Evolutionary conservation across 2,888 invertebrate species (phyloP), one percentile per base, ranked within the genome.

Genomic region (Chymomyza amoena): DNA sequence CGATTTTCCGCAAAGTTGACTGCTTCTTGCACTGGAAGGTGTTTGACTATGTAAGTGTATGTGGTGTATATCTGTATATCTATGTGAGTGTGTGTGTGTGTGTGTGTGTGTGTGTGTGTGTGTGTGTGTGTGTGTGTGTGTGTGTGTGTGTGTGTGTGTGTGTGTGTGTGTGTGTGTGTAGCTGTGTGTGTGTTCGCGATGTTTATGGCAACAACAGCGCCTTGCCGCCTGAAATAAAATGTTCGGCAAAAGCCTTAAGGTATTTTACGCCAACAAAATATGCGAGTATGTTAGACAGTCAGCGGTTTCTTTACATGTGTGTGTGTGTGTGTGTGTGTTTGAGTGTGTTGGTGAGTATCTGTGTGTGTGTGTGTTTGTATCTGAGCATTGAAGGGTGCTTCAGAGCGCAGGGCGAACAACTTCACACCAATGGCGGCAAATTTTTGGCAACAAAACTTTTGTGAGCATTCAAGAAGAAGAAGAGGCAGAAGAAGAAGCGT

Each of bases 1-100:
- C 84, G 86, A 85, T 85, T 85, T 85, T 85, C 85, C 86, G 87
- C 84, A 83, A 85, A 84, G 84, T 86, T 85, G 83, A 81, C 87
- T 85, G 83, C 84, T 76, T 84, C 75, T 76, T 84, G 87, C 84
- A 88, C 77, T 84, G 88, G 88, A 84, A 84, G 83, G 83, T 84
- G 83, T 57, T 18, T 57, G 57, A 18, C 25, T 25, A 25, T 25
- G 20, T 57, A 25, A 15, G 10, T 7, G 28, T 32, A 13, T 15
- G 20, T 36, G 59, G 25, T 28, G 59, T 32, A n/a, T 84, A 76
- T 25, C 25, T 77, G 72, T 72, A 68, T 59, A 61, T 20, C 67
- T 61, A 62, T 62, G 77, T 54, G 52, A n/a, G 6, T 51, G 64
- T 52, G 28, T n/a, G 28, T 10, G 54, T 20, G 59, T 64, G 52